Percentiles rank a stretch among this genome's conserved stretches.
Evolutionary conservation across 2,888 invertebrate genomes (phyloP).

Genomic region (Drosophila prolongata): DNA sequence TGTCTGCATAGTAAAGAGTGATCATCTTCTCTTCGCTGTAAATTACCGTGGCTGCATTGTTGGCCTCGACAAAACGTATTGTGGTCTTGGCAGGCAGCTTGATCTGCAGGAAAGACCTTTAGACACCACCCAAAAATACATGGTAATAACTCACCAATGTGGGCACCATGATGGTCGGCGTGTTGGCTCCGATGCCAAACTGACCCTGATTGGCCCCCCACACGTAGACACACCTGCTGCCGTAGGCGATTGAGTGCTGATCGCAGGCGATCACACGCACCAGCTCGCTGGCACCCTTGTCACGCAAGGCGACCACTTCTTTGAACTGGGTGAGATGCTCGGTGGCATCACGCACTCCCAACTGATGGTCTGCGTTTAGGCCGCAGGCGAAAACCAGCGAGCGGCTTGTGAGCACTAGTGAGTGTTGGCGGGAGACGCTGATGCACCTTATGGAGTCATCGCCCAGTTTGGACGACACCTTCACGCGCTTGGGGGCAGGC

Average conservation of each 20-base stretch:
- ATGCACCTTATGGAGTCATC: conserved; percentile 81
- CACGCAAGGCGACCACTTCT: conserved; percentile 79
- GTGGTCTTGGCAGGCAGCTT: conserved; percentile 68
- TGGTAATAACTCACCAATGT: conserved; percentile 62
- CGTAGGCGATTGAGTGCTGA: conserved; percentile 90
- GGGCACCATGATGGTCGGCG: conserved; percentile 69
- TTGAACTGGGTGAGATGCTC: conserved; percentile 82
- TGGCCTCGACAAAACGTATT: conserved; percentile 83
- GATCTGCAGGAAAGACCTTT: conserved; percentile 51
- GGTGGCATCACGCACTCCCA: conserved; percentile 87
- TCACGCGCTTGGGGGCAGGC: conserved; percentile 80
- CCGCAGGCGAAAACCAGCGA: conserved; percentile 86
- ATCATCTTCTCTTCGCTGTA: conserved; percentile 73
- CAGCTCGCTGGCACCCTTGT: conserved; percentile 83
- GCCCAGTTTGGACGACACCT: conserved; percentile 74
- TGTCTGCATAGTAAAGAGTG: conserved; percentile 79
- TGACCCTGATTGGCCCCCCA: conserved; percentile 95
- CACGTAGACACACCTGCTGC: conserved; percentile 87
- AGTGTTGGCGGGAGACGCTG: conserved; percentile 82
- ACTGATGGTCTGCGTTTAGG: conserved; percentile 88
- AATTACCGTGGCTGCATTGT: conserved; percentile 81
- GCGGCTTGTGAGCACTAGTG: conserved; percentile 81
- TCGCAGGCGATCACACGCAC: conserved; percentile 88
- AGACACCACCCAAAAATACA: background rate
- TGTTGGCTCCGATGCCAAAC: conserved; percentile 85